These are phyloP conservation scores for Brachypalpus laphriformis DNA, from an alignment of 2,888 invertebrate species.

Conservation along the genomic window DNA sequence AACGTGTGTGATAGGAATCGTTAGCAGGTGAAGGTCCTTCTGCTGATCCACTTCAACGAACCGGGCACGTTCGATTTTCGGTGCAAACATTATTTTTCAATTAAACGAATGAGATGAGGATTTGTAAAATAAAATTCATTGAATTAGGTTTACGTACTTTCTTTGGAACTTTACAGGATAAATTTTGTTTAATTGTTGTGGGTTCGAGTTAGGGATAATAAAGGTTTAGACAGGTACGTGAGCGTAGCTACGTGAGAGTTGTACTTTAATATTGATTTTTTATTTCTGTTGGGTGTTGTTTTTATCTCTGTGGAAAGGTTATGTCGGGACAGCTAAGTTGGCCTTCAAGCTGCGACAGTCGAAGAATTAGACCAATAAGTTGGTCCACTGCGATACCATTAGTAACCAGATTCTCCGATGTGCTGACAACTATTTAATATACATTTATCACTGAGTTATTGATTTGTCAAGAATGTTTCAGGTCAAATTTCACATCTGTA, in stretches of 20 bases:
- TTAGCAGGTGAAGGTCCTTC: conserved; percentile 57
- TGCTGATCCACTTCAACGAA: conserved; percentile 40
- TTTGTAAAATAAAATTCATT: conserved; percentile 61
- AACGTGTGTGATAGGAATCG: conserved; percentile 70
- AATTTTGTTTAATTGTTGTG: conserved; percentile 30
- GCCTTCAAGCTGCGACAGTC: too few relatives aligned
- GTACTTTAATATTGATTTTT: background rate
- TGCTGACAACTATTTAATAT: too few relatives aligned
- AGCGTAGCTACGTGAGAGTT: background rate
- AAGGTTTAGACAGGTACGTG: background rate
- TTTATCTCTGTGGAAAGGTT: too few relatives aligned
- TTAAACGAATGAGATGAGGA: conserved; percentile 62
- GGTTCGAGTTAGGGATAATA: background rate
- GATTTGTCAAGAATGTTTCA: too few relatives aligned
- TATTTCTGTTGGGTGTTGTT: too few relatives aligned
- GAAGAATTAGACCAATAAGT: too few relatives aligned
- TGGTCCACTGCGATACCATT: too few relatives aligned
- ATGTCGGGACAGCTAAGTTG: too few relatives aligned
- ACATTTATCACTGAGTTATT: too few relatives aligned
- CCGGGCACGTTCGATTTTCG: conserved; percentile 60
- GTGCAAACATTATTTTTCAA: conserved; percentile 73
- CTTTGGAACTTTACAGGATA: conserved; percentile 4
- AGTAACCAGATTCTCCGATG: too few relatives aligned
- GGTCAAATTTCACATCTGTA: too few relatives aligned
- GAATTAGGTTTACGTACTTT: conserved; percentile 22